Percentiles rank a stretch among this genome's conserved stretches.
Evolutionary conservation across 2,888 invertebrate species (phyloP).

Genomic region (Drosophila parthenogenetica): DNA sequence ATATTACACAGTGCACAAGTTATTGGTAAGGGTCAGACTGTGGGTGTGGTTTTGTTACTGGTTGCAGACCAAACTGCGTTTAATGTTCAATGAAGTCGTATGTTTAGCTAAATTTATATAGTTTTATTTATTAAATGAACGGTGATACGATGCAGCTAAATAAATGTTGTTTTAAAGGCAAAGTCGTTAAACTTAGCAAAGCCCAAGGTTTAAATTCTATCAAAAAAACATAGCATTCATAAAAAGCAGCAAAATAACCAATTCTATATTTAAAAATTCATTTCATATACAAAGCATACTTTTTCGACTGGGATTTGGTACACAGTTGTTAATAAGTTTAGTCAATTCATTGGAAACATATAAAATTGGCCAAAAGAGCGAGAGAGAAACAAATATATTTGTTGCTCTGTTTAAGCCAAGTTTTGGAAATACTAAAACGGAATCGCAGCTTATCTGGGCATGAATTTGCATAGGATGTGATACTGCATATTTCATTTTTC

Average conservation of each 20-base stretch:
- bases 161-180: no score
- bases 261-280: background rate
- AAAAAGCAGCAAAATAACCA: background rate
- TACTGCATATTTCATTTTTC: constrained; percentile 10
- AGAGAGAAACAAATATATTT: background rate
- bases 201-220: no score
- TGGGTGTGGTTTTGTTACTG: constrained; percentile 21
- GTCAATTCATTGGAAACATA: constrained; percentile 8
- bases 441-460: constrained; percentile 29
- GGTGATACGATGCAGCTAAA: constrained; percentile 25
- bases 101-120: constrained; percentile 28
- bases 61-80: constrained; percentile 45
- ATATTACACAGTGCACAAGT: constrained; percentile 21
- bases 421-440: constrained; percentile 15
- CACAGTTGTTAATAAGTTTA: background rate
- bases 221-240: no score
- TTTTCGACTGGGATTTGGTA: background rate
- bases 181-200: no score
- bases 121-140: constrained; percentile 49
- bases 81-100: constrained; percentile 34
- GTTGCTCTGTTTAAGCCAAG: no score
- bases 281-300: background rate
- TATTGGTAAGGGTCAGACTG: background rate
- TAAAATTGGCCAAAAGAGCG: background rate
- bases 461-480: constrained; percentile 39